phyloP scores from a whole-genome alignment of 2,113 vertebrate genomes.

The Euleptes europaea region DNA sequence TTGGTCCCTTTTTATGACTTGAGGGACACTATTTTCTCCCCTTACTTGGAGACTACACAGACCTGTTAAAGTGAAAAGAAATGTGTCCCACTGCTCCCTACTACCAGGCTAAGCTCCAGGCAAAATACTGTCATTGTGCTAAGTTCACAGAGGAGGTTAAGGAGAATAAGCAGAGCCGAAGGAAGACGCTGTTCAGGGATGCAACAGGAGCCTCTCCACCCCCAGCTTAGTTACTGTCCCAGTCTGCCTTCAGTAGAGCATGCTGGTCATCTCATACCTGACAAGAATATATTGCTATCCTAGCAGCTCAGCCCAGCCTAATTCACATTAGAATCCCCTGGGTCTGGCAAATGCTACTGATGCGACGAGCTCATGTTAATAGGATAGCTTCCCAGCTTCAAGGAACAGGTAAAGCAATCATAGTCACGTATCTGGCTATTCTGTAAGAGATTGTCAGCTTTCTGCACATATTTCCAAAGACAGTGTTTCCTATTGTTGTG shows the following conservation, averaged over 20 bases:
- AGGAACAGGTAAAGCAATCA: conserved; percentile 19
- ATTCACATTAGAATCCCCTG: conserved; percentile 21
- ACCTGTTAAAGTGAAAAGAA: conserved; percentile 52
- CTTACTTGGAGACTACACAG: conserved; percentile 59
- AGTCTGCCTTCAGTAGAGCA: conserved; percentile 20
- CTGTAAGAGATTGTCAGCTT: neutral
- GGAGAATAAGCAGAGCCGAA: conserved; percentile 41
- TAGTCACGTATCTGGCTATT: neutral
- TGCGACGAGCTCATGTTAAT: conserved; percentile 13
- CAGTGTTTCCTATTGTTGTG: no score
- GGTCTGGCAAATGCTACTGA: neutral
- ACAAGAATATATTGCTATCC: conserved; percentile 30
- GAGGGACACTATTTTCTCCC: conserved; percentile 4
- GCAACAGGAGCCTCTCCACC: conserved; percentile 35
- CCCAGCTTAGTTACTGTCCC: conserved; percentile 21
- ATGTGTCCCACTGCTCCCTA: conserved; percentile 29
- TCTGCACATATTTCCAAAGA: neutral
- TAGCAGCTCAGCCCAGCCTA: conserved; percentile 17
- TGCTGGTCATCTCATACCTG: conserved; percentile 32
- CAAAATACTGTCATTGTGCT: conserved; percentile 58
- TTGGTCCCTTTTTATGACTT: conserved; percentile 26
- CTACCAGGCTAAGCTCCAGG: conserved; percentile 63
- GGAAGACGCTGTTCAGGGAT: conserved; percentile 42
- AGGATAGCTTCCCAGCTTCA: conserved; percentile 25
- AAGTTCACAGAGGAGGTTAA: conserved; percentile 56